phyloP scores from a whole-genome alignment of 92 coral and sea anemone species.

The Epizoanthus illoricatus region DNA sequence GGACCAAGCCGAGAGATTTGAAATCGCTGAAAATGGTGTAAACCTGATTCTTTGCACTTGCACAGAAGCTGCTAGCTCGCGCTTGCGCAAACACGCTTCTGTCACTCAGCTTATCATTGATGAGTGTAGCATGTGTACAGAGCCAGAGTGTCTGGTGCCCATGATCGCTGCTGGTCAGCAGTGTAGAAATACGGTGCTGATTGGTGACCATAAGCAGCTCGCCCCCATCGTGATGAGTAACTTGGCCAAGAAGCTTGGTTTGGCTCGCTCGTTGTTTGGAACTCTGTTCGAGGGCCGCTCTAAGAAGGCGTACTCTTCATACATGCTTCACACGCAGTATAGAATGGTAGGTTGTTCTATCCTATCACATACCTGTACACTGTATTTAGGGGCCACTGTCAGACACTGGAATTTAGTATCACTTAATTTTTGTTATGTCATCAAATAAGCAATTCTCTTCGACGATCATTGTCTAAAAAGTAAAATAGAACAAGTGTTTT shows the following conservation, averaged over 20 bases:
- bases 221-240: constrained; percentile 72
- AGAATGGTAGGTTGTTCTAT: constrained; percentile 70
- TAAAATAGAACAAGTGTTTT: too few relatives aligned
- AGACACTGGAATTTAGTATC: too few relatives aligned
- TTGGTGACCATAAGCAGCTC: constrained; percentile 80
- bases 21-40: constrained; percentile 61
- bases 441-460: too few relatives aligned
- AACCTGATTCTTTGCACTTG: constrained; percentile 91
- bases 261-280: constrained; percentile 77
- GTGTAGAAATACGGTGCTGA: constrained; percentile 71
- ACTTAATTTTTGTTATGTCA: neutral
- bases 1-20: constrained; percentile 79
- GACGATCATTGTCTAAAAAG: too few relatives aligned
- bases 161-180: constrained; percentile 71
- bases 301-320: constrained; percentile 57
- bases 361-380: neutral
- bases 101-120: constrained; percentile 82
- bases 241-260: constrained; percentile 72
- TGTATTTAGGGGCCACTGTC: too few relatives aligned
- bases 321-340: constrained; percentile 75
- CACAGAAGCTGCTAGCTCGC: constrained; percentile 85
- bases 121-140: constrained; percentile 87
- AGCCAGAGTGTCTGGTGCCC: constrained; percentile 81
- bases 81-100: constrained; percentile 68
- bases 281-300: constrained; percentile 48